A percentile compares a stretch with the other conserved stretches of the same genome.
Conservation (phyloP, 2,797 vertebrate species). For the Simalia tracyae region DNA sequence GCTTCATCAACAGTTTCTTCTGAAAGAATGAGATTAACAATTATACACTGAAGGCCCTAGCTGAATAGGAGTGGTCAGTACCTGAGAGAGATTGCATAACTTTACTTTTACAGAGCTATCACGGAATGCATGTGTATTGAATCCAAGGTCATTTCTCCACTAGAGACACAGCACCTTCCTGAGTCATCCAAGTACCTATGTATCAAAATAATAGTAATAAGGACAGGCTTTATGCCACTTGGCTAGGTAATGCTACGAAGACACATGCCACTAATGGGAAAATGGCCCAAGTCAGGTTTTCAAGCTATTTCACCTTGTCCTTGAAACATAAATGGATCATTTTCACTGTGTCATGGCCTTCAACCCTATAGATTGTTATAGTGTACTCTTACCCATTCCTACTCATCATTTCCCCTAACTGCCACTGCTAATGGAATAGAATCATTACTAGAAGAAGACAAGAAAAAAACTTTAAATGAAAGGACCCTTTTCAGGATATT, state of each 20-base stretch:
- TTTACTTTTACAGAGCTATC: neutral
- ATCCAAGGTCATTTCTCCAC: neutral
- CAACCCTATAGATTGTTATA: neutral
- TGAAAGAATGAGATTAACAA: constrained; percentile 48
- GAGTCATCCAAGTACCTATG: neutral
- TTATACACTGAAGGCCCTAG: constrained; percentile 45
- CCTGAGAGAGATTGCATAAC: constrained; percentile 14
- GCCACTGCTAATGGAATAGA: neutral
- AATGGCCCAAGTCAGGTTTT: neutral
- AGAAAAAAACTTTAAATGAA: neutral
- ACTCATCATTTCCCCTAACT: neutral
- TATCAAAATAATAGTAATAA: neutral
- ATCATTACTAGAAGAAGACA: neutral
- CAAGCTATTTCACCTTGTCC: neutral
- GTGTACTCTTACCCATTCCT: neutral
- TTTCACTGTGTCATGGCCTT: neutral
- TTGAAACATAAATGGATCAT: neutral
- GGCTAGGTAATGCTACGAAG: neutral
- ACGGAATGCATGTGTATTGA: neutral
- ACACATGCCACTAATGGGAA: neutral
- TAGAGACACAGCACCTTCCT: neutral
- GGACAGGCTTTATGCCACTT: neutral
- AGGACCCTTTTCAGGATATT: neutral
- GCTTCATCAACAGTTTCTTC: constrained; percentile 35
- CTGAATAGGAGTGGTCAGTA: neutral